Evolutionary conservation across 2,888 invertebrate genomes (phyloP).

Genomic region (Hirtodrosophila confusa): DNA sequence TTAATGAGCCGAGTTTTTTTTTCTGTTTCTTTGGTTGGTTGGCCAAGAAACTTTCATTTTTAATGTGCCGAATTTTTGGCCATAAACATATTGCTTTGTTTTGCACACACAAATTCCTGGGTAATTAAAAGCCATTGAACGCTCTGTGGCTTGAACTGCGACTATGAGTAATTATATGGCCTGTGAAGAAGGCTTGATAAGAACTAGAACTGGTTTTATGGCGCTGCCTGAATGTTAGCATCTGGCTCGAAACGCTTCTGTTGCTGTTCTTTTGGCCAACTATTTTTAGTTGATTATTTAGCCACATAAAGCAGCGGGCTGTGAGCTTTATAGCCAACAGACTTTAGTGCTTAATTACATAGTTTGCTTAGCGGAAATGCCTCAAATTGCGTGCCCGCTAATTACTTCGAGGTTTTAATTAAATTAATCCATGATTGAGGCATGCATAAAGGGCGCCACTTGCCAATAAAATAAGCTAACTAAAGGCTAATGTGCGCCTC

Average conservation of each 20-base stretch:
- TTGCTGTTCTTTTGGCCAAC: slow-evolving; percentile 38
- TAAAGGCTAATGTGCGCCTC: slow-evolving; percentile 57
- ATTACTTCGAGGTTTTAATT: slow-evolving; percentile 56
- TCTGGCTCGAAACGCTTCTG: slow-evolving; percentile 10
- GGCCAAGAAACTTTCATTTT: slow-evolving; percentile 69
- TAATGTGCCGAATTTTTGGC: slow-evolving; percentile 64
- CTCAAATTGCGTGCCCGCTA: slow-evolving; percentile 46
- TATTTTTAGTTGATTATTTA: slow-evolving; percentile 45
- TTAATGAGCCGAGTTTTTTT: slow-evolving; percentile 59
- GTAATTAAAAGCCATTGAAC: slow-evolving; percentile 74
- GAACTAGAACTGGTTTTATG: slow-evolving; percentile 72
- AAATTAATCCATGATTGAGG: slow-evolving; percentile 46
- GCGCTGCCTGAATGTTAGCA: slow-evolving; percentile 1
- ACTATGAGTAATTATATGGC: slow-evolving; percentile 71
- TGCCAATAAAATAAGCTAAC: slow-evolving; percentile 39
- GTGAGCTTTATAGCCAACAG: slow-evolving; percentile 16
- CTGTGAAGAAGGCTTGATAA: slow-evolving; percentile 70
- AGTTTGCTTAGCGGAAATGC: slow-evolving; percentile 64
- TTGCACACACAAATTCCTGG: slow-evolving; percentile 53
- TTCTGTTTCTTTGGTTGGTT: slow-evolving; percentile 7
- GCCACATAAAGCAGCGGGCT: background rate
- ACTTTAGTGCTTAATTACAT: slow-evolving; percentile 65
- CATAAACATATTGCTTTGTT: slow-evolving; percentile 55
- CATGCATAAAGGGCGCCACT: slow-evolving; percentile 54
- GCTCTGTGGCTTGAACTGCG: slow-evolving; percentile 26